phyloP scores from a whole-genome alignment of 2,797 vertebrate species.

The Hemitrygon akajei region DNA sequence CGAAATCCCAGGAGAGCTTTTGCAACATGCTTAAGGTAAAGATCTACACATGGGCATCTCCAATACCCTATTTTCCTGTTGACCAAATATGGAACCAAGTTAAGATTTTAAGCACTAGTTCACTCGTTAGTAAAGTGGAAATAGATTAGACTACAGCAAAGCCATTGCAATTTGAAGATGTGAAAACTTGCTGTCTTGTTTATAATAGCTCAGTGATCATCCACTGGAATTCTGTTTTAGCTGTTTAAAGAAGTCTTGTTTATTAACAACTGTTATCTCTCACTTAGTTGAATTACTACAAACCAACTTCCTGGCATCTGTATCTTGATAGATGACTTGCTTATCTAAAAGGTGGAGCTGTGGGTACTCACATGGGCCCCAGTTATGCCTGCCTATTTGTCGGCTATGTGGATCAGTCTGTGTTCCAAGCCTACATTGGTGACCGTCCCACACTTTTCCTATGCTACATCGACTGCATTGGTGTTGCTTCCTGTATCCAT shows the following conservation, averaged over 20 bases:
- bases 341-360: not conserved
- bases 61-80: too few species aligned
- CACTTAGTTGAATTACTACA: not conserved
- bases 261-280: not conserved
- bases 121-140: not conserved
- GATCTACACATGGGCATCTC: not conserved
- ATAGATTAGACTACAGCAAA: not conserved
- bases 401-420: too few species aligned
- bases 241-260: not conserved
- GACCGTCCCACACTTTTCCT: too few species aligned
- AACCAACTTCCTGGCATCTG: not conserved
- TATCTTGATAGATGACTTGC: not conserved
- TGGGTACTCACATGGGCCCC: too few species aligned
- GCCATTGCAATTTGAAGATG: not conserved
- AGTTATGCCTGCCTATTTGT: too few species aligned
- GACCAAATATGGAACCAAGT: not conserved
- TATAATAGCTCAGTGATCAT: not conserved
- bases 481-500: too few species aligned
- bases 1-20: constrained; percentile 83
- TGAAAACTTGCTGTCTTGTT: not conserved
- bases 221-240: not conserved
- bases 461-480: too few species aligned
- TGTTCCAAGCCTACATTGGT: too few species aligned
- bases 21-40: constrained; percentile 80
- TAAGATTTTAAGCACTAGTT: not conserved